These are phyloP conservation scores for Drepana falcataria DNA, from an alignment of 2,888 invertebrate genomes.

Conservation along the genomic window DNA sequence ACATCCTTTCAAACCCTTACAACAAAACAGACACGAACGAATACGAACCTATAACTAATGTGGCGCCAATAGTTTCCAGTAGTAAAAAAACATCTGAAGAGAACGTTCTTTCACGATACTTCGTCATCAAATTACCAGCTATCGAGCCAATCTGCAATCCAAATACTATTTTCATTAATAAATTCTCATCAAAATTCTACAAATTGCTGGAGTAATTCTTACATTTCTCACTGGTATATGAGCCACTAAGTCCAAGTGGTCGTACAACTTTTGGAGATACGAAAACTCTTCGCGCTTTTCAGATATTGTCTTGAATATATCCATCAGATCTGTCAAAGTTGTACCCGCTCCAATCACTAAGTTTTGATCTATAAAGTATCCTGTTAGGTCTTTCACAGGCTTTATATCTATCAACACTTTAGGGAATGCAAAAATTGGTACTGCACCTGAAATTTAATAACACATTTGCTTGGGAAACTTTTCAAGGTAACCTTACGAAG, in stretches of 20 bases:
- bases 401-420: conserved; percentile 81
- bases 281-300: conserved; percentile 55
- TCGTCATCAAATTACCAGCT: conserved; percentile 85
- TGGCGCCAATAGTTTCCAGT: conserved; percentile 52
- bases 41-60: conserved; percentile 47
- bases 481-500: too few species aligned
- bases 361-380: conserved; percentile 43
- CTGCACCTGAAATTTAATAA: conserved; percentile 45
- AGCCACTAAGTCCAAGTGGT: conserved; percentile 82
- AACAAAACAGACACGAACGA: too few species aligned
- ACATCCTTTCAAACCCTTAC: too few species aligned
- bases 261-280: conserved; percentile 77
- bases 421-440: conserved; percentile 46
- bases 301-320: conserved; percentile 47
- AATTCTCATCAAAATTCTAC: conserved; percentile 11
- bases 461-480: background rate
- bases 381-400: conserved; percentile 75
- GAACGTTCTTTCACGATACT: conserved; percentile 81
- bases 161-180: conserved; percentile 7
- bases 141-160: conserved; percentile 79
- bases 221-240: conserved; percentile 86
- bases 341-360: conserved; percentile 77
- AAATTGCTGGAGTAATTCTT: conserved; percentile 29
- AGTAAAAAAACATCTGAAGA: conserved; percentile 83
- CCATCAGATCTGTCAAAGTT: conserved; percentile 71